Conservation (phyloP, 2,797 vertebrate genomes). For the Varecia variegata region DNA sequence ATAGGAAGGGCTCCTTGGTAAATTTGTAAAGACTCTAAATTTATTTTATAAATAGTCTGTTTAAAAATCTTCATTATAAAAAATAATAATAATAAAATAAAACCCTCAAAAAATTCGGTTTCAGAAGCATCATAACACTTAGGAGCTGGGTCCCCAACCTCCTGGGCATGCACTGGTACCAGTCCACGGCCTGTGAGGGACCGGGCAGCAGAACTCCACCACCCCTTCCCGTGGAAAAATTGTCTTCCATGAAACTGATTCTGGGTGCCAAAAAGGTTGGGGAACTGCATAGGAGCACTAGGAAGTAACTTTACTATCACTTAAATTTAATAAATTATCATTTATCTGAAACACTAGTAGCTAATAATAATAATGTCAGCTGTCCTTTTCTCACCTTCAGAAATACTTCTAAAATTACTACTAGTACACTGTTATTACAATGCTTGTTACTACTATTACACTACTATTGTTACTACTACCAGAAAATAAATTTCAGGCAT, state of each 20-base stretch:
- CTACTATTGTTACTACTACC: not conserved
- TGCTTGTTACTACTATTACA: accelerated
- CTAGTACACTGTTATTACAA: not conserved
- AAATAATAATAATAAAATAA: no score
- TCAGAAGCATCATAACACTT: not conserved
- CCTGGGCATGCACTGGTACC: no score
- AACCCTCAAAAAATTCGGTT: not conserved
- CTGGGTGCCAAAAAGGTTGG: no score
- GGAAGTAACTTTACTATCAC: not conserved
- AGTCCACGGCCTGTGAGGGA: no score
- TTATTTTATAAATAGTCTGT: no score
- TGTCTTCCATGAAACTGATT: no score
- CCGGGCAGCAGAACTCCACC: no score
- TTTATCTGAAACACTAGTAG: not conserved
- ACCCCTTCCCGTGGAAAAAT: no score
- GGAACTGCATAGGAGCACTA: not conserved
- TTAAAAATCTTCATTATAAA: not conserved
- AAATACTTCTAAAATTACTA: not conserved
- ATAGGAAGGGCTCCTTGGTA: not conserved
- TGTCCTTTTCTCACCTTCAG: not conserved
- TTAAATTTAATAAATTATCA: not conserved
- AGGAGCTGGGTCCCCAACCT: no score
- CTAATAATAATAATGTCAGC: not conserved
- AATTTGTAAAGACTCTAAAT: not conserved
- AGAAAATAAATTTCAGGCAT: not conserved